Base-by-base conservation (phyloP, 1,140 invertebrate genomes). In the Drosophila sulfurigaster region DNA sequence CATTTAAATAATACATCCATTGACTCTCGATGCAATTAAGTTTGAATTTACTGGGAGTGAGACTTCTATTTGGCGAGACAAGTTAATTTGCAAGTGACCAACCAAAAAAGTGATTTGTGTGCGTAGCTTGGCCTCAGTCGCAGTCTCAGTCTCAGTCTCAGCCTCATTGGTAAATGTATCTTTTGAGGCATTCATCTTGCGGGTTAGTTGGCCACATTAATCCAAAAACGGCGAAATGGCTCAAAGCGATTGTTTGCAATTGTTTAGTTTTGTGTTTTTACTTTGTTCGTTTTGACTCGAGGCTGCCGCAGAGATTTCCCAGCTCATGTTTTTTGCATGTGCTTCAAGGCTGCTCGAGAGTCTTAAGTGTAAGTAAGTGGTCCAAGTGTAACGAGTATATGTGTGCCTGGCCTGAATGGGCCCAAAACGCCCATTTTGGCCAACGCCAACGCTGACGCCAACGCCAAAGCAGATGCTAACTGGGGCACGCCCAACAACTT, bases 401-500 rank as follows among this genome's bases (percentile, higher is more conserved):
- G 46, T 10, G 43, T 69, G 35, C 11, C 15, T 62, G 28, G 60
- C 28, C 28, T 11, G 56, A 51, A 51, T 51, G 60, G 49, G 52
- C 35, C 7, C 60, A 38, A 38, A 38, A 38, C 62, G 45, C 25
- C 66, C 60, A 75, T 52, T 69, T 35, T 30, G 49, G 60, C 11
- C 48, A 32, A 62, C 85, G 66, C 78, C 63, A 66, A 71, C 69
- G 30, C 30, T 7, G 8, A 10, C 7, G 32, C 32, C 6, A 35
- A 63, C 2, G 7, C 35, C 35, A 60, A 64, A 83, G 67, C 81
- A 86, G 78, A 79, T 85, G 78, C 78, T 70, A 66, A 72, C 75
- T 75, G 46, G 75, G 48, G 38, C 82, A 85, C 82, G 82, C 82
- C 82, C 82, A 56, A 63, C 64, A 79, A 75, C 82, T 85, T 86